Conservation (phyloP, 1,140 invertebrate species). For the Ruditapes philippinarum region DNA sequence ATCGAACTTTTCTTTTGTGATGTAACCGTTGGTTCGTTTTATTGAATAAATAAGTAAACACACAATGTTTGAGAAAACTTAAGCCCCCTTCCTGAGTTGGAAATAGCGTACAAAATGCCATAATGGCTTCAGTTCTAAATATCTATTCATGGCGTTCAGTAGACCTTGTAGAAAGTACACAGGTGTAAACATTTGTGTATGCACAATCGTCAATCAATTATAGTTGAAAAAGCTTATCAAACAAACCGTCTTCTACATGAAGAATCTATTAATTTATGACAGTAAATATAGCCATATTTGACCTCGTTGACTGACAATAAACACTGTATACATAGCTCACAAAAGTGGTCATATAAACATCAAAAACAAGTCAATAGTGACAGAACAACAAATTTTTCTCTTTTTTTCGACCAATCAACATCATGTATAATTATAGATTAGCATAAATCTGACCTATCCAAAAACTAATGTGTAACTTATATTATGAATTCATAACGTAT, state of each 20-base stretch:
- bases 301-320: constrained; percentile 50
- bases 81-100: constrained; percentile 57
- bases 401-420: not conserved
- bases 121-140: constrained; percentile 23
- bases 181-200: constrained; percentile 43
- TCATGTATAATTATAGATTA: constrained; percentile 18
- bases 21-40: constrained; percentile 58
- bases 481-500: too few relatives aligned
- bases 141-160: constrained; percentile 14
- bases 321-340: constrained; percentile 20
- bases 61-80: constrained; percentile 65
- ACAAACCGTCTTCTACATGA: constrained; percentile 16
- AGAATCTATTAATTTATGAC: constrained; percentile 44
- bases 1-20: constrained; percentile 65
- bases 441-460: too few relatives aligned
- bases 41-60: constrained; percentile 70
- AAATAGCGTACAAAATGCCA: constrained; percentile 16
- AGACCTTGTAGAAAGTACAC: constrained; percentile 12
- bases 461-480: too few relatives aligned
- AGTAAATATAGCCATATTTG: constrained; percentile 27
- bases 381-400: constrained; percentile 10
- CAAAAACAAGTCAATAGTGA: constrained; percentile 11
- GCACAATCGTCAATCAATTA: constrained; percentile 38
- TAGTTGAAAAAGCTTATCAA: constrained; percentile 17
- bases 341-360: constrained; percentile 44